Evolutionary conservation across 2,113 vertebrate genomes (phyloP).

Genomic region (Cololabis saira): DNA sequence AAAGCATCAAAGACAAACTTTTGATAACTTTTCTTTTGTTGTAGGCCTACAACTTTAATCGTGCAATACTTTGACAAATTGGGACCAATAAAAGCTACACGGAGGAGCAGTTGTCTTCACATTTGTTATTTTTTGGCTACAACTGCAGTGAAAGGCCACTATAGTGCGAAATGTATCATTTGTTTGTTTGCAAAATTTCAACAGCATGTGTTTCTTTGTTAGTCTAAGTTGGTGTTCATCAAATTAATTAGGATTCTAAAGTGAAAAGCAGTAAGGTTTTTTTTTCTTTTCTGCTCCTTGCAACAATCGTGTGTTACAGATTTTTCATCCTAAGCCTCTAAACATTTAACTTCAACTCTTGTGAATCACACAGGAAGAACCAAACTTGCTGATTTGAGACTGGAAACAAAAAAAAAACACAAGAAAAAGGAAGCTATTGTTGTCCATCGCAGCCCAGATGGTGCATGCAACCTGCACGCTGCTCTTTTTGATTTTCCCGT

Average conservation of each 20-base stretch:
- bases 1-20: no score
- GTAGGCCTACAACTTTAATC: no score
- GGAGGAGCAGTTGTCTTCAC: no score
- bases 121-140: no score
- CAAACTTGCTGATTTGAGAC: constrained; percentile 9
- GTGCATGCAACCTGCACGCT: neutral
- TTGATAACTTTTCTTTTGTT: no score
- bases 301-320: constrained; percentile 22
- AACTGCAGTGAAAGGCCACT: no score
- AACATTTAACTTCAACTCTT: constrained; percentile 1
- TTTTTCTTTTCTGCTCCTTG: constrained; percentile 2
- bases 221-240: neutral
- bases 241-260: constrained; percentile 8
- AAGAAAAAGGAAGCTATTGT: constrained; percentile 37
- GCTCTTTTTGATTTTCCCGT: constrained; percentile 16
- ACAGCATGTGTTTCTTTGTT: no score
- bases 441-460: constrained; percentile 49
- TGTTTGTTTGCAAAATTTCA: no score
- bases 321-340: constrained; percentile 6
- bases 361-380: constrained; percentile 37
- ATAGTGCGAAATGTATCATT: no score
- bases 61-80: no score
- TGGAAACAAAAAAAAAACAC: constrained; percentile 7
- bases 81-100: no score
- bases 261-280: neutral